Base-by-base conservation (phyloP, 2,888 invertebrate species). In the Oeneis ivallda region DNA sequence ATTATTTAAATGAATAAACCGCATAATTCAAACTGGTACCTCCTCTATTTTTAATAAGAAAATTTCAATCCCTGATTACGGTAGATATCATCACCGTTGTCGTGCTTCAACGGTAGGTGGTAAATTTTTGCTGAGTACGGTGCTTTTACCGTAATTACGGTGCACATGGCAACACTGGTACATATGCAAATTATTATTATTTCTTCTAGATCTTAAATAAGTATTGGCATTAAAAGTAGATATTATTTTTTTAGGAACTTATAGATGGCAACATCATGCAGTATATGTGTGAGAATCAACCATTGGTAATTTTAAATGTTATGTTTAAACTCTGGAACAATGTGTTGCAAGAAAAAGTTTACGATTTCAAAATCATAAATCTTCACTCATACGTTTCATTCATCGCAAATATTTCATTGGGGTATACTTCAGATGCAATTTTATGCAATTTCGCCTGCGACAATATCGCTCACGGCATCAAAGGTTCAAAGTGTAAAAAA, bases 311-410 rank as follows among this genome's bases (percentile, higher is more conserved):
- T 61, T 93, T 94, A 69, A 89, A 89, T 74, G 85, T 94, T 65
- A 76, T 94, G 17, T 81, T 93, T 58, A 79, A 85, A 60, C 75
- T 94, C 1, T 92, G 92, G 80, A 80, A 86, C 19, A 87, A 87
- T 43, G 84, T 94, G 6, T 79, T 92, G 37, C 79, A 83, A 13
- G 88, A 89, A 67, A 81, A 83, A 17, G 83, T 92, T 37, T 76
- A 85, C 7, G 93, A 94, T 71, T 88, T 92, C 50, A 94, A 93
- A 79, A 75, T 93, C 1, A 79, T 92, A 62, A 84, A 88, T 13
- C 84, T 95, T 47, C 92, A 94, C 74, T 90, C 93, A 0, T 95
- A 93, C 71, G 77, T 92, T 4, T 90, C 88, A 1, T 93, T 94
- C 69, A 81, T 92, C 9, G 82, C 91, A 26, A 78, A 91, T 43